A percentile compares a stretch with the other conserved stretches of the same genome.
Conservation (phyloP, 2,113 vertebrate species). For the Spilogale gracilis region DNA sequence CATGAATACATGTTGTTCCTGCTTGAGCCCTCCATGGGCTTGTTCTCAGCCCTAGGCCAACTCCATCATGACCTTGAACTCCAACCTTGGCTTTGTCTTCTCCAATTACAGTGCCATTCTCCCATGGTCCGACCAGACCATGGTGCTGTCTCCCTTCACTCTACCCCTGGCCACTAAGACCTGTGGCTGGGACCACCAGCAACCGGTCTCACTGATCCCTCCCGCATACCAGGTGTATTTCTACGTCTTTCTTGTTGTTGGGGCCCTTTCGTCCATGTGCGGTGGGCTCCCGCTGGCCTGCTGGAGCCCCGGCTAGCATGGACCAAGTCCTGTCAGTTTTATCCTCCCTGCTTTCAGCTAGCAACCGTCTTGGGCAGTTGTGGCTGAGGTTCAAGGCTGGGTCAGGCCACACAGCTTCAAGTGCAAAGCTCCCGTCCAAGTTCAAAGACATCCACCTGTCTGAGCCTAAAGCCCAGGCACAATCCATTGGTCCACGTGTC, state of each 20-base stretch:
- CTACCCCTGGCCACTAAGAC: rapidly evolving
- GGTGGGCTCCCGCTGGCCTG: rapidly evolving
- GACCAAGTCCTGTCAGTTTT: rapidly evolving
- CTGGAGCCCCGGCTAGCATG: neutral
- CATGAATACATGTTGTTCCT: rapidly evolving
- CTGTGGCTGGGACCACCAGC: rapidly evolving
- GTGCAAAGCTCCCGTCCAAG: rapidly evolving
- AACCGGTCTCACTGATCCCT: neutral
- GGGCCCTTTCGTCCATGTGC: rapidly evolving
- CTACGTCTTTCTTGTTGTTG: rapidly evolving
- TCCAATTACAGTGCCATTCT: rapidly evolving
- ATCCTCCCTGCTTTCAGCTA: neutral
- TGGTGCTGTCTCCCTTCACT: neutral
- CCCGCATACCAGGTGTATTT: rapidly evolving
- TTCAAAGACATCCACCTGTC: no score
- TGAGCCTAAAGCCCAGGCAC: neutral
- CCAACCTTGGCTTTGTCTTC: neutral
- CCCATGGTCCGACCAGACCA: neutral
- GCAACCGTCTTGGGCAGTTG: rapidly evolving
- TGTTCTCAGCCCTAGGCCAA: neutral
- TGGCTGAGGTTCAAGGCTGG: rapidly evolving
- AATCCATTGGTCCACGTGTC: rapidly evolving
- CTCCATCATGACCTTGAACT: neutral
- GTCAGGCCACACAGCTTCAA: neutral
- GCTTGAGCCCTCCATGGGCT: neutral